These are phyloP conservation scores for Pimephales promelas DNA, from an alignment of 2,113 vertebrate species.

Conservation along the genomic window DNA sequence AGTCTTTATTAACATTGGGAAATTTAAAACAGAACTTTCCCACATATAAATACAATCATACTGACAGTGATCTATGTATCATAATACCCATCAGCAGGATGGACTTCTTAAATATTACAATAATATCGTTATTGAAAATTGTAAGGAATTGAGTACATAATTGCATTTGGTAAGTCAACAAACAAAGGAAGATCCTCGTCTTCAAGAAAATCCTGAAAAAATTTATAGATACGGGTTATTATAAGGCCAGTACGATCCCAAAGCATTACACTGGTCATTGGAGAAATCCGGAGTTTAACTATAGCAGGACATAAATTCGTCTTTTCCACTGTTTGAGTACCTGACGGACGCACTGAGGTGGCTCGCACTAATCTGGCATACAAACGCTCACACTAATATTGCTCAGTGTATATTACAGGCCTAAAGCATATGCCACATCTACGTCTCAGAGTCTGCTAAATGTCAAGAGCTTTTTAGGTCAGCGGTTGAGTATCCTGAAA, in stretches of 20 bases:
- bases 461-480: constrained; percentile 39
- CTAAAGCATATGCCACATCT: constrained; percentile 46
- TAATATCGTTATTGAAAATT: constrained; percentile 47
- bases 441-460: constrained; percentile 44
- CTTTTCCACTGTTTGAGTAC: constrained; percentile 48
- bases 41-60: constrained; percentile 58
- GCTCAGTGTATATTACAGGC: constrained; percentile 61
- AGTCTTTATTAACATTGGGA: constrained; percentile 55
- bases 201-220: constrained; percentile 41
- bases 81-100: constrained; percentile 41
- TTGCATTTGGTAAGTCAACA: constrained; percentile 51
- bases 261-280: constrained; percentile 42
- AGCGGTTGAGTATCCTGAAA: constrained; percentile 51
- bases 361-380: constrained; percentile 22
- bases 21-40: constrained; percentile 44
- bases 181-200: constrained; percentile 41
- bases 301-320: constrained; percentile 38
- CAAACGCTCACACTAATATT: constrained; percentile 53
- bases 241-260: constrained; percentile 45
- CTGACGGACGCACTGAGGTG: constrained; percentile 53
- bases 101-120: constrained; percentile 46
- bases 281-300: constrained; percentile 36
- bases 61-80: constrained; percentile 43
- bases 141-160: constrained; percentile 45
- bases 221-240: constrained; percentile 35